Evolutionary conservation across 2,797 vertebrate genomes (phyloP), one percentile per base, ranked within the genome.

Genomic region (Sebastes itinus): DNA sequence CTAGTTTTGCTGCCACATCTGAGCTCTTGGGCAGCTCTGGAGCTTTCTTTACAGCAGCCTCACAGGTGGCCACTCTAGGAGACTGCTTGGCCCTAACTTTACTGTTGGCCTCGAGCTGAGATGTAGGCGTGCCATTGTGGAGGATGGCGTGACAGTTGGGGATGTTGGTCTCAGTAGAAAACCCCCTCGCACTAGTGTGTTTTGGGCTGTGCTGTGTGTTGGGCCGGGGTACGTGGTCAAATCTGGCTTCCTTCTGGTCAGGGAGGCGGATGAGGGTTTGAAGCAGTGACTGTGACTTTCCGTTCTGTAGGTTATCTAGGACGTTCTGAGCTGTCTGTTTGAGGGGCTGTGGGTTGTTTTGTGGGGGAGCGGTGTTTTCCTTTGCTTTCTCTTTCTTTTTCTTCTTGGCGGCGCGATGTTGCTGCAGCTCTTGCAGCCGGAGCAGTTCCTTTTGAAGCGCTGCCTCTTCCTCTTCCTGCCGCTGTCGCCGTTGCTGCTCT

Each of bases 331-430:
- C 95, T 23, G 96, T 90, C 81, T 97, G 97, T 86, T 96, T 92
- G 32, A 95, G 95, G 55, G 95, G 94, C 89, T 96, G 97, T 63
- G 96, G 95, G 91, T 94, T 96, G 71, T 94, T 95, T 6, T 95
- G 94, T 68, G 91, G 87, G 63, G 92, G 87, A 4, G 94, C 84
- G 0, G 94, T 91, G 82, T 93, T 92, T 84, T 96, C 96, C 88
- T 94, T 95, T 2, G 95, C 91, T 83, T 96, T 95, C 49, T 99
- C 98, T 91, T 97, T 98, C 96, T 96, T 98, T 97, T 99, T 99
- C 95, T 99, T 99, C 92, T 98, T 99, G 55, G 96, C 94, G 1
- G 96, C 95, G 1, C 96, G 94, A 71, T 98, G 94, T 27, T 97
- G 97, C 89, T 97, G 97, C 52, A 97, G 95, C 88, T 98, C 97